Percentiles rank a stretch among this genome's conserved stretches.
Evolutionary conservation across 2,113 vertebrate species (phyloP).

Genomic region (Megaleporinus macrocephalus): DNA sequence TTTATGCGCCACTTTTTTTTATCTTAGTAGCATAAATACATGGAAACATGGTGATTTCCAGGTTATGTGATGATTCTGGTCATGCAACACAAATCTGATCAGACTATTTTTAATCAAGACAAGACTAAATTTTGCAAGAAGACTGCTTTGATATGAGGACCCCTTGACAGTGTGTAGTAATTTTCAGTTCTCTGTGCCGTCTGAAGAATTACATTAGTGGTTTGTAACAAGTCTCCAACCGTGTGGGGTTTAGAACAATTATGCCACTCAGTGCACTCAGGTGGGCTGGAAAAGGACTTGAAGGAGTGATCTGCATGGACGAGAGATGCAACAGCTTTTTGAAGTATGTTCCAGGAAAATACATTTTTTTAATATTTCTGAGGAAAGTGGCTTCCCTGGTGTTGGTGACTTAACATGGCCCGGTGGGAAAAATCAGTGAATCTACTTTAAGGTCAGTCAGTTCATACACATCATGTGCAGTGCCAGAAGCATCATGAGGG

Average conservation of each 20-base stretch:
- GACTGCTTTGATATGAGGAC: neutral
- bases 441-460: neutral
- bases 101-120: neutral
- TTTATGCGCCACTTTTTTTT: too few relatives aligned
- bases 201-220: neutral
- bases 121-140: neutral
- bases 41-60: constrained; percentile 1
- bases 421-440: neutral
- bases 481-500: neutral
- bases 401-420: too few relatives aligned
- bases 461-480: neutral
- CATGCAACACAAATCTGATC: neutral
- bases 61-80: neutral
- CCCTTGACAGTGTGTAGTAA: neutral
- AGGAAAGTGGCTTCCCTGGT: too few relatives aligned
- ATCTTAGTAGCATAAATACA: too few relatives aligned
- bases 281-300: neutral
- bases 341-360: too few relatives aligned
- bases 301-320: too few relatives aligned
- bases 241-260: neutral
- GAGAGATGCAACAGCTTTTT: too few relatives aligned
- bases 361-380: too few relatives aligned
- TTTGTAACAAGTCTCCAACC: neutral
- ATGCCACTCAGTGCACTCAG: neutral
- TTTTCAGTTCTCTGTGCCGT: neutral